Base-by-base conservation (phyloP, 1,140 invertebrate genomes). In the Drosophila ambigua region DNA sequence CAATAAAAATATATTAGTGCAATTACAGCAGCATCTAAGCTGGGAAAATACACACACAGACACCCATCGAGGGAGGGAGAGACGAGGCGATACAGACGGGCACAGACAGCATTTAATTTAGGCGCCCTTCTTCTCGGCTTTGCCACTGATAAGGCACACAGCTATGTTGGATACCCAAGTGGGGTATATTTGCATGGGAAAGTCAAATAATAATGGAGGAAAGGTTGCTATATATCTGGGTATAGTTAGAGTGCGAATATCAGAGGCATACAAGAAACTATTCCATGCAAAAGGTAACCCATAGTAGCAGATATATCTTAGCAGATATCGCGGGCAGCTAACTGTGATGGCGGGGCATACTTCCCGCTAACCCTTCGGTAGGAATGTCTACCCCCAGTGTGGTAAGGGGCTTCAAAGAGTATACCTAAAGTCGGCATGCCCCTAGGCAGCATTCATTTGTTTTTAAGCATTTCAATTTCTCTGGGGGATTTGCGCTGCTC, bases 1-100 rank as follows among this genome's bases (percentile, higher is more conserved):
- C 83, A 88, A 88, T 88, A 88, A 88, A 88, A 88, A 89, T 89
- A 88, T 88, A 88, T 88, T 88, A 88, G 84, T 88, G 83, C 83
- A 88, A 88, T 88, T 88, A 88, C 83, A 88, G 79, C 52, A 72
- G 60, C 75, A 80, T 66, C 81, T 80, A 82, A 76, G 55, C 59
- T 57, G 11, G 41, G 24, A 15, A 48, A 16, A 55, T 13, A 54
- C 31, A 64, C 60, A 55, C 15, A 59, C 7, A n/a, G 5, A 58
- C 26, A 52, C 20, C 20, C 20, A 20, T 20, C 20, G 20, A 35
- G 11, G 16, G 8, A 6, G 2, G 16, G 28, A 39, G 8, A 6
- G 20, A 16, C 16, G 16, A 16, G 1, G 16, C 16, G 43, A 26
- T 31, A 46, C 13, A 31, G 6, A 13, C 9, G 2, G 53, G 46